Base-by-base conservation (phyloP, 2,113 vertebrate species). In the Spilogale gracilis region DNA sequence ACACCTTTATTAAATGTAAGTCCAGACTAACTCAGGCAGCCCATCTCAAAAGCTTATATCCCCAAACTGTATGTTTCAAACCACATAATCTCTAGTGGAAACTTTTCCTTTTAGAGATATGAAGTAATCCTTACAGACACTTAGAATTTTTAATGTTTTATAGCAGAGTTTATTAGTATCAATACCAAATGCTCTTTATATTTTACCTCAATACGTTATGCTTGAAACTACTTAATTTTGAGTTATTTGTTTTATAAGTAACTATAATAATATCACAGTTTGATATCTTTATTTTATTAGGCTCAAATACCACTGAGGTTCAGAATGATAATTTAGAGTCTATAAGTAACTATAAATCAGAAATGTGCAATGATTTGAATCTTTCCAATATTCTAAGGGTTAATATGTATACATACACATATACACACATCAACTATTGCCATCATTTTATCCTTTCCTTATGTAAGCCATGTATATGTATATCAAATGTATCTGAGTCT, bases 161-260 rank as follows among this genome's bases (percentile, higher is more conserved):
- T 71, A 93, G 25, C 58, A 84, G 23, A 38, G 2, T 81, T 88
- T 91, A 14, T 5, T 81, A 71, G 9, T 65, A 63, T 85, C 45
- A 93, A 25, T 76, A 23, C 63, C 63, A 96, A 93, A 38, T 71
- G 5, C 3, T 81, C 6, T 38, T 54, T 89, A 1, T 82, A 30
- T 83, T 74, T 93, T 82, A 84, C 25, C 20, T 52, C 32, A 80
- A 17, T 43, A 60, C 18, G 48, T 3, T 9, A 92, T 63, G 10
- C 43, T 78, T 85, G 14, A 84, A 84, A 60, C 1, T 58, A 52
- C 3, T 69, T 63, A 89, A 54, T 94, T 91, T 91, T 73, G 23
- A 94, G 21, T 83, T 89, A 52, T 17, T 73, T 86, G 48, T 92
- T 73, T 93, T 87, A 91, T 86, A 79, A 69, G 20, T 61, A 89